Conservation (phyloP, 1,140 invertebrate genomes). For the Caenorhabditis inopinata region DNA sequence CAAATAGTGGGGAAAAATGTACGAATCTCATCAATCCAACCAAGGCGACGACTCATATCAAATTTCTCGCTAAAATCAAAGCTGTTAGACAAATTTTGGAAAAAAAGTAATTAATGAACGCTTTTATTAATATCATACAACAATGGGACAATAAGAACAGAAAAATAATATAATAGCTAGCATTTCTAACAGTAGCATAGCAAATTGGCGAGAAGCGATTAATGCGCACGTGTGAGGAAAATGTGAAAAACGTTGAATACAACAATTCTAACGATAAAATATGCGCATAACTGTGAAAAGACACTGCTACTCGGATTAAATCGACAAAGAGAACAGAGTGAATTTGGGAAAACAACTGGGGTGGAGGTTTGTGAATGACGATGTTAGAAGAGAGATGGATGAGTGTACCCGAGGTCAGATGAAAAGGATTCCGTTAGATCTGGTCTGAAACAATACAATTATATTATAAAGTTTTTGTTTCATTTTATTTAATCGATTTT, state of each 20-base stretch:
- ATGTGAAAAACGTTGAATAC: neutral
- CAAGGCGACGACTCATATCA: neutral
- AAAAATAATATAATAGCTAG: neutral
- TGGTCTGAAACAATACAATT: no score
- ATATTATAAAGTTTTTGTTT: no score
- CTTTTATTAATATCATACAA: neutral
- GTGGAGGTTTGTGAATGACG: neutral
- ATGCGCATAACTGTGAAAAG: neutral
- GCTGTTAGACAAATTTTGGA: neutral
- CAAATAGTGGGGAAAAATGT: constrained; percentile 41
- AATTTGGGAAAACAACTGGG: neutral
- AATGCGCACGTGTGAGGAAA: no score
- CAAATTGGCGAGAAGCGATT: no score
- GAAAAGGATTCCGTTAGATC: neutral
- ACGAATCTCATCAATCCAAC: constrained; percentile 29
- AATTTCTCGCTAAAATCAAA: no score
- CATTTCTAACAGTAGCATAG: no score
- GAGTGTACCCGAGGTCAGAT: constrained; percentile 8
- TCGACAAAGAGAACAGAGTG: neutral
- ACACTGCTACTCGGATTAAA: neutral
- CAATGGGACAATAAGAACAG: neutral
- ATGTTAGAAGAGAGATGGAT: neutral
- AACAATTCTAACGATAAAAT: neutral
- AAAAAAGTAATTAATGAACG: neutral
- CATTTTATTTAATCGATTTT: no score